These are phyloP conservation scores for Leuctra nigra DNA, from an alignment of 2,888 invertebrate species.

Conservation along the genomic window DNA sequence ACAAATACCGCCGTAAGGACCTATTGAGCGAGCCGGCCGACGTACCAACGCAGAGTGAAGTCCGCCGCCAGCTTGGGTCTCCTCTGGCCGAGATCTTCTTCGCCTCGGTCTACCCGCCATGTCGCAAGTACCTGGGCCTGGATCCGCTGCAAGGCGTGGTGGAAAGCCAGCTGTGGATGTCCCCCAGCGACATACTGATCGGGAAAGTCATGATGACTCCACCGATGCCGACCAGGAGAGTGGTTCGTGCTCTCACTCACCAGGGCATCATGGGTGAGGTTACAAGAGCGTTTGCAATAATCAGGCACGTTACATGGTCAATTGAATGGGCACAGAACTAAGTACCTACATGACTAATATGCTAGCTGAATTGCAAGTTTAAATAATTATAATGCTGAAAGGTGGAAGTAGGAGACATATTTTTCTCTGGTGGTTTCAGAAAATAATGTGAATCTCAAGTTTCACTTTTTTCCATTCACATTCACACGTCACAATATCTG, in stretches of 20 bases:
- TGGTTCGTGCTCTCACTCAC: slow-evolving; percentile 20
- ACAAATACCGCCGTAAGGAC: slow-evolving; percentile 30
- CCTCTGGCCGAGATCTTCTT: slow-evolving; percentile 38
- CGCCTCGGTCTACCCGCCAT: slow-evolving; percentile 33
- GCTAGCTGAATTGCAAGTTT: too few relatives aligned
- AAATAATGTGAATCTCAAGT: too few relatives aligned
- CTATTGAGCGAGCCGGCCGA: slow-evolving; percentile 30
- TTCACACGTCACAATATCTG: too few relatives aligned
- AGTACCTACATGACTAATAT: too few relatives aligned
- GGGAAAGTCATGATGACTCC: slow-evolving; percentile 38
- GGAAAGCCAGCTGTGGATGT: slow-evolving; percentile 39
- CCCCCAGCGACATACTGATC: slow-evolving; percentile 41
- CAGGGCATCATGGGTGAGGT: slow-evolving; percentile 21
- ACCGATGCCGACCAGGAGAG: slow-evolving; percentile 16
- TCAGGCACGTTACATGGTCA: too few relatives aligned
- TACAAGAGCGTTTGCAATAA: too few relatives aligned
- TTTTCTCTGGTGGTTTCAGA: too few relatives aligned
- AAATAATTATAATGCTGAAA: too few relatives aligned
- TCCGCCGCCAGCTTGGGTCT: slow-evolving; percentile 36
- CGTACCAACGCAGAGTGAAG: slow-evolving; percentile 39
- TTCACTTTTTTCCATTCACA: too few relatives aligned
- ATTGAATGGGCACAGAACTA: too few relatives aligned
- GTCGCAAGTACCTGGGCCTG: slow-evolving; percentile 33
- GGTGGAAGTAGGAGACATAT: too few relatives aligned
- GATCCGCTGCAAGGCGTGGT: slow-evolving; percentile 37